Evolutionary conservation across 2,888 invertebrate genomes (phyloP), one percentile per base, ranked within the genome.

Genomic region (Ochlodes sylvanus): DNA sequence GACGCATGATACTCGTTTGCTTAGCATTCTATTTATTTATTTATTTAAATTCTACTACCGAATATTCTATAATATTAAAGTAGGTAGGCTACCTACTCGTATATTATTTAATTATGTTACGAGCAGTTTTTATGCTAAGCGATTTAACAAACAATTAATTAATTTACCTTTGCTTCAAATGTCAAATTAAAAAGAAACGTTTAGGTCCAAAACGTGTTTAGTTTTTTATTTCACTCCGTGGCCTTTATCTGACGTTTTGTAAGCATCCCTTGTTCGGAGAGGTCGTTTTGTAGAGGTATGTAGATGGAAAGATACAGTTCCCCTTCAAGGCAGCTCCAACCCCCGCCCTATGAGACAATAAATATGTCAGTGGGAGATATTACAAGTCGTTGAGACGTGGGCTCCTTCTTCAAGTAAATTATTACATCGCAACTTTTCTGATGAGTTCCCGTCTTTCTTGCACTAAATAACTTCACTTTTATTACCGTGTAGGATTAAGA

Each of bases 351-450:
- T 72, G 84, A 80, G 87, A 90, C 91, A 89, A 93, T 93, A 93
- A 93, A 93, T 93, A 90, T 93, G 93, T 92, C 92, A 92, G 88
- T 82, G 85, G 80, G 81, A 87, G 88, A 89, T 90, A 92, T 92
- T 88, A 91, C 89, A 88, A 80, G 86, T 84, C 82, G 84, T 79
- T 84, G 83, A 86, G 86, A 84, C 84, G 75, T 73, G 77, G 79
- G 76, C 77, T 76, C 73, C 77, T 77, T 81, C 89, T 86, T 87
- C 73, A 87, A 90, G 85, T 91, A 90, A 92, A 92, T 92, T 91
- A 92, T 91, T 89, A 87, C 88, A 80, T 80, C 78, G 86, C 86
- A 89, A 90, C 85, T 90, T 89, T 88, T 79, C 84, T 86, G 88
- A 90, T 88, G 90, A 92, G 88, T 86, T 89, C 84, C 55, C 44